Base-by-base conservation (phyloP, 2,888 invertebrate species). In the Lithodes maja region DNA sequence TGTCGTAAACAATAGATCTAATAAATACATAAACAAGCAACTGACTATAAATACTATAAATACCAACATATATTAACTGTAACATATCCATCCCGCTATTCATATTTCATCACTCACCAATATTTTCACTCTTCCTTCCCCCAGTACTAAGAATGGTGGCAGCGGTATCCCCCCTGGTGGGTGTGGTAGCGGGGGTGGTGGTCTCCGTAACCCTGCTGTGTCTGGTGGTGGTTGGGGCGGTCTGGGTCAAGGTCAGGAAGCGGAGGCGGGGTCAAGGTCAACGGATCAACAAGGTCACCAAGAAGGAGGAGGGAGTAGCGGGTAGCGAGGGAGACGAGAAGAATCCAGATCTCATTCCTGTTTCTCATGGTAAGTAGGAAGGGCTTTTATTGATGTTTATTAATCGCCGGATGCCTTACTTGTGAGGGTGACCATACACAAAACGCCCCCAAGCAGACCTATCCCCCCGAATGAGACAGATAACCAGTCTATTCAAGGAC, bases 271-370 rank as follows among this genome's bases (percentile, higher is more conserved):
- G 61, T 2, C 17, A 61, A 3, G 53, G n/a, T 7, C 80, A 86
- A 54, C 80, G 81, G 54, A 74, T 82, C 49, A 86, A 86, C 55
- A 81, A 81, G 86, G 80, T 80, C 53, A 53, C 49, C 80, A n/a
- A 50, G 50, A 53, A 80, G 80, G 80, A 50, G 12, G 17, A 15
- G 33, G 77, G 61, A 7, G 33, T 1, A 77, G 77, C 50, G 33
- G 50, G 54, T 15, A n/a, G n/a, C n/a, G 77, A 5, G 17, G 77
- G 15, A 33, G 80, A 80, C 53, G 80, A 80, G n/a, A 17, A 17
- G 15, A 80, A 80, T 55, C 80, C 80, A 5, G 80, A 80, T 54
- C 50, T 80, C 54, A 80, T 80, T 53, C 80, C 80, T 1, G 54
- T 80, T 54, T 53, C n/a, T 53, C 50, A 80, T 53, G 80, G 80